Base-by-base conservation (phyloP, 2,888 invertebrate genomes). In the Scelioninae gen. 1 region DNA sequence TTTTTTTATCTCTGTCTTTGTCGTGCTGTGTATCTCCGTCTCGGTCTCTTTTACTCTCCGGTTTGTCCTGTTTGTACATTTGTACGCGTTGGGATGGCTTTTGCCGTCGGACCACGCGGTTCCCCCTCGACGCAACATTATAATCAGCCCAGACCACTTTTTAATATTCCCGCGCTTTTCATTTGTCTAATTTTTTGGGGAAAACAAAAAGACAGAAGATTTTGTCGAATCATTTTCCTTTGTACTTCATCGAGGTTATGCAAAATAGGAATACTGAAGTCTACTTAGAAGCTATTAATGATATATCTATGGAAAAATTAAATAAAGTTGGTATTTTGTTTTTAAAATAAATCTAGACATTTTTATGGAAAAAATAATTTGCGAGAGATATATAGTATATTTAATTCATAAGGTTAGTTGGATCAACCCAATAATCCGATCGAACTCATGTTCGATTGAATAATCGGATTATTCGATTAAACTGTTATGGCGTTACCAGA, bases 21-120 rank as follows among this genome's bases (percentile, higher is more conserved):
- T 34, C 38, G 3, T n/a, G 40, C n/a, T 34, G 43, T 60, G 29
- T 60, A 0, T 40, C 43, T 43, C 6, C 11, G n/a, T 38, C 80
- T 65, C 62, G 47, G 66, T 80, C 82, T 65, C 62, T 53, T 68
- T 80, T 80, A 63, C 72, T 78, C 84, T 86, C 82, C 75, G 71
- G 81, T 82, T 83, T 82, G 82, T 85, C 79, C 74, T 82, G 81
- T 83, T 84, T 83, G 78, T 83, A 82, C 82, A 78, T 83, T 82
- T 83, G 83, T 83, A 75, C 79, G 62, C 65, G 77, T 55, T 49
- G 72, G n/a, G 60, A 72, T 75, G 51, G 66, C 84, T 82, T 81
- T 86, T 77, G 51, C 68, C 78, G 74, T 72, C 65, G 63, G 60
- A 58, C 40, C 62, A 56, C 76, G 49, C 75, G 68, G 60, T 58